Evolutionary conservation across 2,888 invertebrate genomes (phyloP).

Genomic region (Unio pictorum): DNA sequence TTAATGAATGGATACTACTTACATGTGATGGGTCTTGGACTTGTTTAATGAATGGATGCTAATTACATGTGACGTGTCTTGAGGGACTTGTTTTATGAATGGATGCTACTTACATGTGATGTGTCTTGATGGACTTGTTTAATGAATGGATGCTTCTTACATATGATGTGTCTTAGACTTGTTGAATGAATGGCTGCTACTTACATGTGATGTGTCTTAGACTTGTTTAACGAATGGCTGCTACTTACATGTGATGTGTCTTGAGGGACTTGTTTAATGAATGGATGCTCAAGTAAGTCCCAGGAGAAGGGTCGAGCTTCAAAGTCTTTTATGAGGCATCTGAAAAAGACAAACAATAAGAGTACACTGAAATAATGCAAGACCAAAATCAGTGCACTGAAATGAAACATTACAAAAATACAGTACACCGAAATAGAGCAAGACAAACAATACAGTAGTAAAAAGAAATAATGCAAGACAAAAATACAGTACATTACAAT

Average conservation of each 20-base stretch:
- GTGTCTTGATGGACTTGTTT: constrained; percentile 66
- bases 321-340: constrained; percentile 85
- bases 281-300: constrained; percentile 82
- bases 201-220: constrained; percentile 64
- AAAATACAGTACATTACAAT: too few species aligned
- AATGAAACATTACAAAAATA: too few species aligned
- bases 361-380: too few species aligned
- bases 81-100: neutral
- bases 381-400: too few species aligned
- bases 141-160: constrained; percentile 79
- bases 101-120: constrained; percentile 51
- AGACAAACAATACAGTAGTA: too few species aligned
- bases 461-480: too few species aligned
- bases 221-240: constrained; percentile 79
- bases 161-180: constrained; percentile 64
- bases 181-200: constrained; percentile 78
- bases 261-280: constrained; percentile 73
- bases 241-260: constrained; percentile 63
- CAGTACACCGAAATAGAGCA: too few species aligned
- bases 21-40: neutral
- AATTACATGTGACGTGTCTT: neutral
- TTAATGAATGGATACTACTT: neutral
- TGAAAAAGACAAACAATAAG: constrained; percentile 27
- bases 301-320: constrained; percentile 82
- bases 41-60: neutral